Percentiles rank a stretch among this genome's conserved stretches.
phyloP scores from a whole-genome alignment of 2,797 vertebrate genomes.

The Moxostoma hubbsi region DNA sequence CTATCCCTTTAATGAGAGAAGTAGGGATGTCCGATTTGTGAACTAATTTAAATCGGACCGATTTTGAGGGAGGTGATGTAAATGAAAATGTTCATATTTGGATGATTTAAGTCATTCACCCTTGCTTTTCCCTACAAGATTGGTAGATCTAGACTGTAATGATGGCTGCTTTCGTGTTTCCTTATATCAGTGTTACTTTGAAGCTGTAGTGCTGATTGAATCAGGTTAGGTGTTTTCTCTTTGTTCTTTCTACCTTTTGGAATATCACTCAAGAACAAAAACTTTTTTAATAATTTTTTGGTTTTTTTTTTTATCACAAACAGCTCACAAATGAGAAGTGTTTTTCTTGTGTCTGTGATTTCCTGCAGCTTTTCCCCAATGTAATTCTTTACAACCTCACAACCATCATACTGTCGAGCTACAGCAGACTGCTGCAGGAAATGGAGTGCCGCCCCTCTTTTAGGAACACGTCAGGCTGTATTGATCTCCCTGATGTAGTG shows the following conservation, averaged over 20 bases:
- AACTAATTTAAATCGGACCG: too few relatives aligned
- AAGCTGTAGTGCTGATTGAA: constrained; percentile 17
- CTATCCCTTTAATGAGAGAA: too few relatives aligned
- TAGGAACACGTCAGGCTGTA: constrained; percentile 14
- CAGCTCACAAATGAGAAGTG: not conserved
- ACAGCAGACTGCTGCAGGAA: not conserved
- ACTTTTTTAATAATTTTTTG: too few relatives aligned
- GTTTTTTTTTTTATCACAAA: not conserved
- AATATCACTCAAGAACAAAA: constrained; percentile 1
- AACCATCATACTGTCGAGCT: not conserved
- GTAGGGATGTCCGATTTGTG: too few relatives aligned
- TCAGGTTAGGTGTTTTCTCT: constrained; percentile 31
- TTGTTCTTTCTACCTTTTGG: constrained; percentile 14
- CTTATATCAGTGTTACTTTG: constrained; percentile 24
- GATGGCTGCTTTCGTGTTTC: constrained; percentile 32
- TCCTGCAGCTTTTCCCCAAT: not conserved
- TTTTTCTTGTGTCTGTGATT: constrained; percentile 25
- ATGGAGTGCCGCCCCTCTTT: not conserved
- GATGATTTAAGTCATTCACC: not conserved
- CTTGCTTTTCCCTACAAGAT: constrained; percentile 14
- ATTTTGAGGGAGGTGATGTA: too few relatives aligned
- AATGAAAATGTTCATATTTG: too few relatives aligned
- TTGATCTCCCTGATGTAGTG: constrained; percentile 41
- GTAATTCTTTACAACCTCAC: not conserved
- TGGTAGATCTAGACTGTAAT: constrained; percentile 8